phyloP scores from a whole-genome alignment of 2,113 vertebrate genomes.

The Crotalus helleri region DNA sequence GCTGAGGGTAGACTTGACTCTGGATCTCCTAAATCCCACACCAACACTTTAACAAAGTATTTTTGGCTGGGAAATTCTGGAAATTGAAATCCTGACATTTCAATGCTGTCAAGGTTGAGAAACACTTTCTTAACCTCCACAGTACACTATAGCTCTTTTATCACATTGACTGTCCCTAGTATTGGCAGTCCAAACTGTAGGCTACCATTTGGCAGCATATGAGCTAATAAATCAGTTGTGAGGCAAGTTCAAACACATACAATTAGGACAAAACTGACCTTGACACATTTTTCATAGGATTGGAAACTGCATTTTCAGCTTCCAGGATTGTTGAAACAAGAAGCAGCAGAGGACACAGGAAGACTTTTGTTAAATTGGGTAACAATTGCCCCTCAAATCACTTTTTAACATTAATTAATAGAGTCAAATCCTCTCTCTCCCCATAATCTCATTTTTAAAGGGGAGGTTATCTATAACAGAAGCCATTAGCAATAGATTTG shows the following conservation, averaged over 20 bases:
- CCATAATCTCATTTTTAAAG: slow-evolving; percentile 49
- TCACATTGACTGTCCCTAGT: not conserved
- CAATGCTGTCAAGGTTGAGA: not conserved
- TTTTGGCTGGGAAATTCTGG: not conserved
- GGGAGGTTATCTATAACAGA: slow-evolving; percentile 46
- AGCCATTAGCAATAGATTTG: slow-evolving; percentile 32
- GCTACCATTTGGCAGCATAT: not conserved
- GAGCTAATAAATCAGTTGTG: not conserved
- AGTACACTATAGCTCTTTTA: not conserved
- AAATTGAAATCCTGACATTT: not conserved
- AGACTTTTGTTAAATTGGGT: not conserved
- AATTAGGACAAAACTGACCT: not conserved
- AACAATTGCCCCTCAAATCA: slow-evolving; percentile 34
- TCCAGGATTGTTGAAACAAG: not conserved
- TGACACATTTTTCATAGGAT: not conserved
- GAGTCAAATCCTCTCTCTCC: slow-evolving; percentile 28
- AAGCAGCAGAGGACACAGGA: not conserved
- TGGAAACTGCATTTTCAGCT: not conserved
- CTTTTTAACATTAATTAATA: slow-evolving; percentile 55
- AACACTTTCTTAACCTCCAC: not conserved
- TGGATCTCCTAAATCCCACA: not conserved
- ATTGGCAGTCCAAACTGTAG: not conserved
- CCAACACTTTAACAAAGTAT: not conserved
- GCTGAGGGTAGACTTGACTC: not conserved
- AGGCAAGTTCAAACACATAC: not conserved